Evolutionary conservation across 2,797 vertebrate genomes (phyloP), one percentile per base, ranked within the genome.

Genomic region (Garrulus glandarius): DNA sequence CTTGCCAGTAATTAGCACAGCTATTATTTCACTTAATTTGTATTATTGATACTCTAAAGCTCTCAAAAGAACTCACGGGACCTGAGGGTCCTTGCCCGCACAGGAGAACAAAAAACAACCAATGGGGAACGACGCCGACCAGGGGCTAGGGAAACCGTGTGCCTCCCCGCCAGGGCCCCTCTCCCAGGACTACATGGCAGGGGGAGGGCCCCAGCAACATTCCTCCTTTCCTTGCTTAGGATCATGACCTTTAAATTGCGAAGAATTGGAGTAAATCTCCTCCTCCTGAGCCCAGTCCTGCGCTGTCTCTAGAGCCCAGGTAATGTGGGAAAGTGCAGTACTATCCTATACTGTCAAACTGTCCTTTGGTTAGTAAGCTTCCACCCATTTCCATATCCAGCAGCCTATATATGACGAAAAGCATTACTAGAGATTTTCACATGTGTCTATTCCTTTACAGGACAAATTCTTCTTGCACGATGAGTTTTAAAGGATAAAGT

Each of bases 21-120:
- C 7, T 88, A 36, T 81, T 89, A 70, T 81, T 91, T 92, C n/a
- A 79, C 49, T 55, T 89, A 52, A 90, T 95, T 96, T 87, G 30
- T 79, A 82, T 53, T 63, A 69, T 21, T 92, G 53, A 64, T 87
- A 86, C 36, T 81, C 15, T 30, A 79, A 39, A 85, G 23, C 46
- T 60, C 53, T 93, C 23, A 59, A 89, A 93, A 68, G 53, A 44
- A 9, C 19, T 12, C 37, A 39, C 37, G 6, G 37, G 37, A 39
- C 37, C 37, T 39, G 37, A 39, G 37, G 37, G 37, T 39, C 13
- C 37, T 39, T 39, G 13, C 37, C 37, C 13, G 12, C 37, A 13
- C 37, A 39, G 37, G 37, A 14, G 37, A 39, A 39, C 37, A 39
- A 13, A 39, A 39, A 39, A 39, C 37, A 39, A 39, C 13, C 37